Evolutionary conservation across 2,888 invertebrate genomes (phyloP).

Genomic region (Incurvaria masculella): DNA sequence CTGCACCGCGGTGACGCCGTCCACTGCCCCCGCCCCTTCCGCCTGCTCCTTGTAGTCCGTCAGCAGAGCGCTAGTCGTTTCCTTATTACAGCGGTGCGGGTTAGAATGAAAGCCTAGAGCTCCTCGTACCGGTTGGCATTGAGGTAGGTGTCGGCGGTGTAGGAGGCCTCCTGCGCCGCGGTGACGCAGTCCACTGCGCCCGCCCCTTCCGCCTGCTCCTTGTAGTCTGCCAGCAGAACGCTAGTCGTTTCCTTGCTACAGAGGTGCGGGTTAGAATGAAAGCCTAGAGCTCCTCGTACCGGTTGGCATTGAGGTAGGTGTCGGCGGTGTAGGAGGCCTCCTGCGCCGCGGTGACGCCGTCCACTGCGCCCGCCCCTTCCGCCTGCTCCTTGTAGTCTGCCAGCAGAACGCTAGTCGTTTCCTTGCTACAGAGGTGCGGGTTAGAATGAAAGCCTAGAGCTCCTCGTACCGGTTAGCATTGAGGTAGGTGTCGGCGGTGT

Average conservation of each 20-base stretch:
- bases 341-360: conserved; percentile 54
- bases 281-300: conserved; percentile 46
- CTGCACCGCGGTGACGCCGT: conserved; percentile 54
- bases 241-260: no score
- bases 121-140: conserved; percentile 48
- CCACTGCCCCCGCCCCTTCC: conserved; percentile 50
- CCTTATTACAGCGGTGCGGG: conserved; percentile 61
- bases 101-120: neutral
- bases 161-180: conserved; percentile 50
- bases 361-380: conserved; percentile 44
- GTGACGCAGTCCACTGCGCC: conserved; percentile 57
- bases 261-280: no score
- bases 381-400: conserved; percentile 66
- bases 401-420: conserved; percentile 65
- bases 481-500: conserved; percentile 45
- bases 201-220: conserved; percentile 48
- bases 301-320: conserved; percentile 41
- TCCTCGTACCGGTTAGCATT: conserved; percentile 39
- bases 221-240: conserved; percentile 66
- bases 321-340: conserved; percentile 51
- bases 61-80: conserved; percentile 65
- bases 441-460: no score
- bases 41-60: conserved; percentile 64
- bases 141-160: conserved; percentile 45
- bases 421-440: no score